Conservation (phyloP, 2,797 vertebrate genomes). For the Poecilia picta region DNA sequence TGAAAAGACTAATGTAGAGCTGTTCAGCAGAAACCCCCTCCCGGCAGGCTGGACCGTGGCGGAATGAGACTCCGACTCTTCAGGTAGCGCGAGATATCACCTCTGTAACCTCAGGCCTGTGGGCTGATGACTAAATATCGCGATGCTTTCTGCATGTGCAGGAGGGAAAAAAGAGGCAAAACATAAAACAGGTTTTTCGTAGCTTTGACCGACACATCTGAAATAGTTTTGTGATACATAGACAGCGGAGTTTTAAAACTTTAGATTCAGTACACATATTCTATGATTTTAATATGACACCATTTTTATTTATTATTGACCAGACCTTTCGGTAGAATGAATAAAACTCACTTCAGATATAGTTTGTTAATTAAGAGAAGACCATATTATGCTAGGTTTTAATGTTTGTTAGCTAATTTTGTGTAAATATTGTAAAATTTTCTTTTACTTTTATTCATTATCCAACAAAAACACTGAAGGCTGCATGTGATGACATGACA, state of each 20-base stretch:
- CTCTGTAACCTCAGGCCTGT: slow-evolving; percentile 2
- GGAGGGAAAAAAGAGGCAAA: neutral
- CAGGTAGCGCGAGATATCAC: slow-evolving; percentile 79
- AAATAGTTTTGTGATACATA: neutral
- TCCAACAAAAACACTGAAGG: neutral
- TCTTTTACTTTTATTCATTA: neutral
- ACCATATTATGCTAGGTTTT: neutral
- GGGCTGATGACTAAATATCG: slow-evolving; percentile 48
- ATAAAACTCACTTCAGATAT: neutral
- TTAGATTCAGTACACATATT: neutral
- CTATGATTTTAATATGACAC: neutral
- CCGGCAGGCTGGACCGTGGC: slow-evolving; percentile 60
- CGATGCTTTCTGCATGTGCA: slow-evolving; percentile 48
- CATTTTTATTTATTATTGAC: neutral
- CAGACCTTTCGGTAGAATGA: neutral
- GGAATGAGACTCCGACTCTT: slow-evolving; percentile 68
- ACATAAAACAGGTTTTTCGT: neutral
- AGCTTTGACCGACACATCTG: neutral
- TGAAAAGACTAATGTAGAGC: slow-evolving; percentile 51
- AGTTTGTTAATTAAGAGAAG: neutral
- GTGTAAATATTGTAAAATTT: neutral
- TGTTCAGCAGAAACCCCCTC: slow-evolving; percentile 53
- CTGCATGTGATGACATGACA: neutral
- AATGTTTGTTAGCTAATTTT: neutral
- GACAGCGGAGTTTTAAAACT: neutral